A percentile compares a stretch with the other conserved stretches of the same genome.
phyloP scores from a whole-genome alignment of 2,113 vertebrate genomes.

The Crypturellus undulatus region DNA sequence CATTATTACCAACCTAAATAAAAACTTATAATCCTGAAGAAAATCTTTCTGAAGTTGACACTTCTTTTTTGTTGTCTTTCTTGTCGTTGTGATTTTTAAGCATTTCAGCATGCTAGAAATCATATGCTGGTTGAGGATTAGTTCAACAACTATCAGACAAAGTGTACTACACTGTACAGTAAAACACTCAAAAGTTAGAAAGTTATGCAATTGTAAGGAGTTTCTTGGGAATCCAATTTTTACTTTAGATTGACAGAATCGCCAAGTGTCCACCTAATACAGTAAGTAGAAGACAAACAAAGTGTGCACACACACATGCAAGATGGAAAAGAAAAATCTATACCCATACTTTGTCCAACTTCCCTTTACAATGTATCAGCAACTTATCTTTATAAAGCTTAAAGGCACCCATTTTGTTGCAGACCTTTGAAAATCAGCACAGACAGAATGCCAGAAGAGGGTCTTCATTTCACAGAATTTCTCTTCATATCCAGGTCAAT shows the following conservation, averaged over 20 bases:
- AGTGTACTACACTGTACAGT: not conserved
- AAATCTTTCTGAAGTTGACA: not conserved
- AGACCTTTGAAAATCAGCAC: constrained; percentile 31
- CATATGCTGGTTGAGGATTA: not conserved
- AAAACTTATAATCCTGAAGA: not conserved
- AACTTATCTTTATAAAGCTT: not conserved
- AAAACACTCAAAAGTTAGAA: not conserved
- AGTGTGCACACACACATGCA: constrained; percentile 50
- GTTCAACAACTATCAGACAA: not conserved
- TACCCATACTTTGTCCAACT: constrained; percentile 7
- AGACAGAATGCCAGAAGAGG: constrained; percentile 16
- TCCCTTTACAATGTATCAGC: not conserved
- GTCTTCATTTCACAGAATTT: constrained; percentile 11
- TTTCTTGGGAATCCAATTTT: not conserved
- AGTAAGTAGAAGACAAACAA: constrained; percentile 38
- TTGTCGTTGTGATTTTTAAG: not conserved
- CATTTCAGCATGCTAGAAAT: not conserved
- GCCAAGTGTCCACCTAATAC: constrained; percentile 61
- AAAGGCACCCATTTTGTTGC: not conserved
- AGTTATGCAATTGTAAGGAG: not conserved
- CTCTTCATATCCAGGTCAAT: constrained; percentile 21
- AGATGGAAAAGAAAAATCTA: constrained; percentile 41
- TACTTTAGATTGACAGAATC: not conserved
- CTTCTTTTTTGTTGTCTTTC: not conserved
- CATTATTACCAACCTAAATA: not conserved